phyloP scores from a whole-genome alignment of 2,113 vertebrate genomes.

The Pelecanoides urinatrix region DNA sequence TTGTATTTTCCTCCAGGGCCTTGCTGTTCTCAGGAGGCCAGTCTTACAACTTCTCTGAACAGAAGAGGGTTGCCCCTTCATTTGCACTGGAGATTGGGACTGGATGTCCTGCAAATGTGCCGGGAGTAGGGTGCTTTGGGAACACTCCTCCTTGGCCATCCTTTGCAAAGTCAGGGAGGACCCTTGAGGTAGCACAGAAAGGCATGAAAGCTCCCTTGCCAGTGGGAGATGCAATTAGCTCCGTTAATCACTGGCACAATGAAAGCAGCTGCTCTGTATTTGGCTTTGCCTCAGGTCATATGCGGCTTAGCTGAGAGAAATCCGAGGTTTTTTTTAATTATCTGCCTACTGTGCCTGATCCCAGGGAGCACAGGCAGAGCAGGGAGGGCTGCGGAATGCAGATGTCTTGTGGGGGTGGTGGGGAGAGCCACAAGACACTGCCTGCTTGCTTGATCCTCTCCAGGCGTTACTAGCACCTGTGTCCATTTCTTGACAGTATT shows the following conservation, averaged over 20 bases:
- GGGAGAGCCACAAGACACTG: background rate
- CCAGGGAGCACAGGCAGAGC: background rate
- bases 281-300: background rate
- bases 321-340: background rate
- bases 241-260: background rate
- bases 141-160: background rate
- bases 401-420: accelerated
- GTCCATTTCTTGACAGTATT: background rate
- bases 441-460: background rate
- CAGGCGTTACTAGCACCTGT: too few relatives aligned
- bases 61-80: background rate
- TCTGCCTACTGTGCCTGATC: background rate
- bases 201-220: background rate
- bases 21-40: background rate
- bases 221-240: background rate
- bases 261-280: background rate
- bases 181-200: background rate
- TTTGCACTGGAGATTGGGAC: background rate
- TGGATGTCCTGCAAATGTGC: background rate
- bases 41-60: background rate
- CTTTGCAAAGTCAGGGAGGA: background rate
- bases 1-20: background rate
- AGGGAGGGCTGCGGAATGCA: background rate
- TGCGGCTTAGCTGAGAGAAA: background rate
- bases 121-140: background rate